Percentiles rank a stretch among this genome's conserved stretches.
phyloP scores from a whole-genome alignment of 1,140 invertebrate genomes.

The Magallana angulata region DNA sequence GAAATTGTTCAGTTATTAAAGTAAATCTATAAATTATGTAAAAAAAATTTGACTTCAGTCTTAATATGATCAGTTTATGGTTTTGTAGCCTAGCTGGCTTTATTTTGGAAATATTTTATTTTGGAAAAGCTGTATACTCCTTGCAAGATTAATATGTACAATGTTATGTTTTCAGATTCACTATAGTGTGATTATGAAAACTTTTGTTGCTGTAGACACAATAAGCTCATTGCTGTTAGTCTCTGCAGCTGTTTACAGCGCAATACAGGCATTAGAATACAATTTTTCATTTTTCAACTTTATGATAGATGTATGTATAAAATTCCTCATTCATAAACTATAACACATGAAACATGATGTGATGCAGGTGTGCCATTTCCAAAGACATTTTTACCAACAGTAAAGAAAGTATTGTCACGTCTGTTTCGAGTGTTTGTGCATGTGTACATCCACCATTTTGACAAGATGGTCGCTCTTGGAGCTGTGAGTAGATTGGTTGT shows the following conservation, averaged over 20 bases:
- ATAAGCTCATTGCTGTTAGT: neutral
- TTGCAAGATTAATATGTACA: no score
- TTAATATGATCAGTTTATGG: no score
- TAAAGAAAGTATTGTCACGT: conserved; percentile 93
- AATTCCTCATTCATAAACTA: neutral
- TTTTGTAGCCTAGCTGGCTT: no score
- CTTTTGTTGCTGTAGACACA: no score
- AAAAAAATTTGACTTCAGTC: no score
- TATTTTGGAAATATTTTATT: no score
- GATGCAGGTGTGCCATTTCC: conserved; percentile 91
- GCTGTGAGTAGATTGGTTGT: conserved; percentile 84
- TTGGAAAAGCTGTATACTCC: no score
- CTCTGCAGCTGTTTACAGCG: neutral
- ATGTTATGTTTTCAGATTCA: no score
- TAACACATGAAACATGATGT: neutral
- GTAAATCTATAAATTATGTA: no score
- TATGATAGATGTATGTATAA: neutral
- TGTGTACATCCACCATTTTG: conserved; percentile 97
- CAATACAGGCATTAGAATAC: neutral
- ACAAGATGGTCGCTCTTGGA: conserved; percentile 91
- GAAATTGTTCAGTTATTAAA: no score
- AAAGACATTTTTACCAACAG: conserved; percentile 88
- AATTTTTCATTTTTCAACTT: neutral
- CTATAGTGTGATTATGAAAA: no score
- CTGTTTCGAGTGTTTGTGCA: conserved; percentile 97